Evolutionary conservation across 2,797 vertebrate species (phyloP).

Genomic region (Dendrocincla fuliginosa): DNA sequence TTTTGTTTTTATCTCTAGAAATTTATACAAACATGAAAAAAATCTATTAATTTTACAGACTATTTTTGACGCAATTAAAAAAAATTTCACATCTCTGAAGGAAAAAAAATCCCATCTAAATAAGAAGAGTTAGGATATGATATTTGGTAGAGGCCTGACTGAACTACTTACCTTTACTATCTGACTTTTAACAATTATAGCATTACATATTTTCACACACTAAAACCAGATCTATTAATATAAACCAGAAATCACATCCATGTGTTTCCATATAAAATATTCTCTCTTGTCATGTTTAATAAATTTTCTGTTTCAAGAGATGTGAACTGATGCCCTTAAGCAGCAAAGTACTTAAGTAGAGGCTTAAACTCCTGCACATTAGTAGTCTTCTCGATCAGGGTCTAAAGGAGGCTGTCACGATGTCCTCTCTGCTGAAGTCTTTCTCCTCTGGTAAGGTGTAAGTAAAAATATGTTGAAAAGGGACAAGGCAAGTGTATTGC

Average conservation of each 20-base stretch:
- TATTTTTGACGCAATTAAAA: not conserved
- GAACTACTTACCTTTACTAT: not conserved
- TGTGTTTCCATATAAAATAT: not conserved
- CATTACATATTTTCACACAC: not conserved
- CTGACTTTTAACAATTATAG: not conserved
- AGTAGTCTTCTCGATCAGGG: not conserved
- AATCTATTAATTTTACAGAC: not conserved
- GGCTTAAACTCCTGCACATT: not conserved
- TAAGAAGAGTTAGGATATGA: not conserved
- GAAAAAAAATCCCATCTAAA: not conserved
- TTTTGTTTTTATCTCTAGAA: not conserved
- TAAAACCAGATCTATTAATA: not conserved
- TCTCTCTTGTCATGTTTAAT: not conserved
- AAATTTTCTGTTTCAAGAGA: constrained; percentile 1
- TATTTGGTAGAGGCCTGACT: not conserved
- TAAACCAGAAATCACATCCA: constrained; percentile 19
- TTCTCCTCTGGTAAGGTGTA: too few species aligned
- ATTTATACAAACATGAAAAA: not conserved
- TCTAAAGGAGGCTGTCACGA: not conserved
- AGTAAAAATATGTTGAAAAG: not conserved
- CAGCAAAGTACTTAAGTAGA: not conserved
- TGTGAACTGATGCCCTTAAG: not conserved
- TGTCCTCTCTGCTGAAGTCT: not conserved
- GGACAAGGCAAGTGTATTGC: not conserved
- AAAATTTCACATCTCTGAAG: not conserved